Conservation (phyloP, 2,113 vertebrate species). For the Podilymbus podiceps region DNA sequence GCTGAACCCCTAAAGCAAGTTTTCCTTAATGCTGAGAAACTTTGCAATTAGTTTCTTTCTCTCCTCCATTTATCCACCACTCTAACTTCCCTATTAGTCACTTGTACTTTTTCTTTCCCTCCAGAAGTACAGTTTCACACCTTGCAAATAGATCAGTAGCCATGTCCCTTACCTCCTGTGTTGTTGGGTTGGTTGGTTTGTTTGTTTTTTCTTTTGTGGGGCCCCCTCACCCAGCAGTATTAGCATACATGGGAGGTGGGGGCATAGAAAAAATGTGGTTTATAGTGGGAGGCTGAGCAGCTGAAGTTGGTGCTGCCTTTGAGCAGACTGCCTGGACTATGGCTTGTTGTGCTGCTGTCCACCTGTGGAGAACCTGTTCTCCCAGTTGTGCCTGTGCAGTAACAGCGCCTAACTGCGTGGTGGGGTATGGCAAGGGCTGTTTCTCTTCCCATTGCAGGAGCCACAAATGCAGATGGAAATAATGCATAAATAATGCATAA, state of each 20-base stretch:
- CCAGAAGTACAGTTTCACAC: not conserved
- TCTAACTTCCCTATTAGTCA: not conserved
- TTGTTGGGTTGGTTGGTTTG: not conserved
- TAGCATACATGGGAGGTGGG: not conserved
- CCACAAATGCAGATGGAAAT: not conserved
- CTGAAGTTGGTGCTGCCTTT: not conserved
- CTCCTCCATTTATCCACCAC: not conserved
- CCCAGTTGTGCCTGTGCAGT: not conserved
- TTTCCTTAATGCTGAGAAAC: not conserved
- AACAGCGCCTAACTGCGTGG: not conserved
- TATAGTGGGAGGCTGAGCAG: not conserved
- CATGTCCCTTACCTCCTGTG: not conserved
- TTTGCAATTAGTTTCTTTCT: not conserved
- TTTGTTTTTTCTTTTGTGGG: not conserved
- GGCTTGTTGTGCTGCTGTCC: no score
- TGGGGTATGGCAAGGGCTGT: not conserved
- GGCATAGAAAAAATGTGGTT: not conserved
- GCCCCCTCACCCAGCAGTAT: rapidly evolving
- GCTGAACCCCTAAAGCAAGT: not conserved
- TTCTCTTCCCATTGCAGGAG: not conserved
- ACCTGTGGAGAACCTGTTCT: not conserved
- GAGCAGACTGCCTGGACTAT: not conserved
- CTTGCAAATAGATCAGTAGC: not conserved
- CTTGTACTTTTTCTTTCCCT: not conserved
- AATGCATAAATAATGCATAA: not conserved